phyloP scores from a whole-genome alignment of 1,140 invertebrate genomes.

The Reticulitermes speratus region DNA sequence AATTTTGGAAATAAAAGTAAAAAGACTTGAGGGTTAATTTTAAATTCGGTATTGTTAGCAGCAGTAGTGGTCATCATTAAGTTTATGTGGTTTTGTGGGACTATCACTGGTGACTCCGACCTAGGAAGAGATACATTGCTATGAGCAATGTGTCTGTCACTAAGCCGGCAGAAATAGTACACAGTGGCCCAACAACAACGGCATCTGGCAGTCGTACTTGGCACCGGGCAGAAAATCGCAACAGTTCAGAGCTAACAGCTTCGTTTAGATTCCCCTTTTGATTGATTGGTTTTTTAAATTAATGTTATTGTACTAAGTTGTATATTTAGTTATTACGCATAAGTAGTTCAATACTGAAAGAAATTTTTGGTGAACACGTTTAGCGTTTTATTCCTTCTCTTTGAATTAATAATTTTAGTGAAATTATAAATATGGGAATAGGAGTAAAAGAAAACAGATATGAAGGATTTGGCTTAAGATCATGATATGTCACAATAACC shows the following conservation, averaged over 20 bases:
- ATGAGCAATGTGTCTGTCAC: constrained; percentile 33
- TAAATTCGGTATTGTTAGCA: neutral
- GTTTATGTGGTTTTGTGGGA: constrained; percentile 15
- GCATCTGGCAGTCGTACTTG: constrained; percentile 38
- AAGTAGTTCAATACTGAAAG: neutral
- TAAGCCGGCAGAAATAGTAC: constrained; percentile 27
- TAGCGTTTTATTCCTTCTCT: neutral
- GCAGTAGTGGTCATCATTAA: neutral
- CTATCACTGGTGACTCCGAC: neutral
- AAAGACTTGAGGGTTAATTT: neutral
- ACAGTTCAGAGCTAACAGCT: constrained; percentile 29
- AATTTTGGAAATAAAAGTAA: neutral
- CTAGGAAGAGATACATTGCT: constrained; percentile 20
- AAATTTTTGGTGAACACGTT: neutral
- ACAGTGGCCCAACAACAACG: constrained; percentile 38
- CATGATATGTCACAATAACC: neutral
- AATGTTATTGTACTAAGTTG: neutral
- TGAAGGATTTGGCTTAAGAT: neutral
- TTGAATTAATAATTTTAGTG: neutral
- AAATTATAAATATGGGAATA: neutral
- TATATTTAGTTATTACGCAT: neutral
- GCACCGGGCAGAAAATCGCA: constrained; percentile 34
- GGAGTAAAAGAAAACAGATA: neutral
- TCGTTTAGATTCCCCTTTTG: constrained; percentile 37
- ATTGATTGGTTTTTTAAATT: constrained; percentile 10